phyloP scores from a whole-genome alignment of 1,140 invertebrate genomes.

The Vollenhovia emeryi region DNA sequence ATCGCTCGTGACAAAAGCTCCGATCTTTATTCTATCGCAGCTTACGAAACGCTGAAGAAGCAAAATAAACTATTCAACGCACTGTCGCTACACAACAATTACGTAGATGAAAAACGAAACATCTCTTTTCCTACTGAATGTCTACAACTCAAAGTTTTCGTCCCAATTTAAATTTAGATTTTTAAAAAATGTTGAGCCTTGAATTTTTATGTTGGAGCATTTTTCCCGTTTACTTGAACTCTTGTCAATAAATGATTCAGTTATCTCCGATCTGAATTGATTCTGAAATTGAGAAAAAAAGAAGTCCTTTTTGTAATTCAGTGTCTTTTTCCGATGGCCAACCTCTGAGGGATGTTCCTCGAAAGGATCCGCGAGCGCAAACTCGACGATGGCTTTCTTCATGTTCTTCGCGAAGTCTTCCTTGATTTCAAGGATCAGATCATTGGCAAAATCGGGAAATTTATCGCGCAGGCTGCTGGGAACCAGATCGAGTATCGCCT shows the following conservation, averaged over 20 bases:
- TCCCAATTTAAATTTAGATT: neutral
- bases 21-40: neutral
- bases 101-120: neutral
- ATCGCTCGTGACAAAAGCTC: neutral
- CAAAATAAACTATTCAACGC: neutral
- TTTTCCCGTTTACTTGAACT: no score
- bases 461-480: constrained; percentile 85
- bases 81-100: neutral
- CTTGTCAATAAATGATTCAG: neutral
- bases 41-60: neutral
- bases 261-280: neutral
- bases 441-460: constrained; percentile 86
- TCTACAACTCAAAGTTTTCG: neutral
- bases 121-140: neutral
- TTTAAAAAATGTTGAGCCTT: neutral
- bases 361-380: constrained; percentile 91
- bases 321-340: neutral
- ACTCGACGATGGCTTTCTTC: constrained; percentile 95
- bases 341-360: constrained; percentile 39
- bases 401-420: constrained; percentile 94
- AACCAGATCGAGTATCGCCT: constrained; percentile 85
- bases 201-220: neutral
- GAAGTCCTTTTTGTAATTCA: neutral
- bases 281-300: neutral
- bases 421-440: constrained; percentile 88